Conservation (phyloP, 2,888 invertebrate species). For the Nematopogon swammerdamellus region DNA sequence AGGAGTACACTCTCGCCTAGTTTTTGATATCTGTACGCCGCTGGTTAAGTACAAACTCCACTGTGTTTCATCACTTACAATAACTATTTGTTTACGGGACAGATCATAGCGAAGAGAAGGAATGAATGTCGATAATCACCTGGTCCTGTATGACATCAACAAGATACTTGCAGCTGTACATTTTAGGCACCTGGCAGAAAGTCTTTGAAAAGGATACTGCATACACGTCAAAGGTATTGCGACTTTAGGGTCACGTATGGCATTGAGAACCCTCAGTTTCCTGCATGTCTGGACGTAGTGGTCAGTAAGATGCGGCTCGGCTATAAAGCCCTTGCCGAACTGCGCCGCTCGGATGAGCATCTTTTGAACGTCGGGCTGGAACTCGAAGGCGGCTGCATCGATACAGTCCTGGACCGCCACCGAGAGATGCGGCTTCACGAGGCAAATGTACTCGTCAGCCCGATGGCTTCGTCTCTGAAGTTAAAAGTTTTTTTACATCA, state of each 20-base stretch:
- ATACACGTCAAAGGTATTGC: constrained; percentile 88
- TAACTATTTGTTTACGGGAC: neutral
- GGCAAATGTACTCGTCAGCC: constrained; percentile 89
- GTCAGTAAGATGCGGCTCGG: constrained; percentile 66
- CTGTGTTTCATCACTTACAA: no score
- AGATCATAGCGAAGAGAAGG: neutral
- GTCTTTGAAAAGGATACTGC: constrained; percentile 69
- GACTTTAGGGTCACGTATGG: constrained; percentile 78
- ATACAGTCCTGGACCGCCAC: constrained; percentile 87
- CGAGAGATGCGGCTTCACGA: constrained; percentile 78
- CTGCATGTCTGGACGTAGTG: constrained; percentile 85
- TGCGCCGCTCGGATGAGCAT: constrained; percentile 87
- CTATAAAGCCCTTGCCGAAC: constrained; percentile 91
- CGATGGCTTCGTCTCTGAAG: constrained; percentile 79
- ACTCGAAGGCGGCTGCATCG: constrained; percentile 90
- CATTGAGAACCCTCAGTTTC: constrained; percentile 85
- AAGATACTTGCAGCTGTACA: no score
- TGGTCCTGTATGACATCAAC: no score
- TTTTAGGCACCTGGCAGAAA: no score
- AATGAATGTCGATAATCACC: neutral
- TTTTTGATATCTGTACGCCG: constrained; percentile 38
- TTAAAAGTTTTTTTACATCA: neutral
- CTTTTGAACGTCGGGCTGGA: constrained; percentile 82
- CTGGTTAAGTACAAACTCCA: no score
- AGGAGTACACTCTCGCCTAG: constrained; percentile 75